Base-by-base conservation (phyloP, 2,113 vertebrate species). In the Anolis carolinensis region DNA sequence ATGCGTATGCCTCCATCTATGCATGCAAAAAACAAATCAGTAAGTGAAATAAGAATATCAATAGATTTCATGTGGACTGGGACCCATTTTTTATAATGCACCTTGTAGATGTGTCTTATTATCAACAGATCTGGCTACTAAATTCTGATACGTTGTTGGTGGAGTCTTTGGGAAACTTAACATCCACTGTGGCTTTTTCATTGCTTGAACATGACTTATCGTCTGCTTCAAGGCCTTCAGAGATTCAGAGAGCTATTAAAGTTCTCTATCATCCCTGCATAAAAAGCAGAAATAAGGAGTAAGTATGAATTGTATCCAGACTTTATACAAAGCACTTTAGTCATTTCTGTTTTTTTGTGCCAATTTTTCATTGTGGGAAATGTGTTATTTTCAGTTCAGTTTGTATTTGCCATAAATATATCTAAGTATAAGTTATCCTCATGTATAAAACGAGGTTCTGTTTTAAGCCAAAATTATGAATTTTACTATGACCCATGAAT, bases 71-170 rank as follows among this genome's bases (percentile, higher is more conserved):
- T 5, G 36, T 48, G 34, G 59, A n/a, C 9, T 63, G 18, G 59
- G 7, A 10, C 2, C 30, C 27, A 20, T 32, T 44, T 39, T 48
- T 48, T 63, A 14, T 74, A 6, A 68, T 11, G 21, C 32, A 50
- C 67, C 13, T 50, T 73, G 7, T 71, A 86, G 8, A 20, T 9
- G 70, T 87, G 50, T 91, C 21, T 74, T 25, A 30, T 93, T 25
- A 30, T 93, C 86, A 94, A 71, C 92, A 99, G 99, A 90, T 99
- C 34, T 99, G 99, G 98, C 95, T 99, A 90, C 95, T 99, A 95
- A 99, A 99, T 96, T 97, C 95, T 68, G 98, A 99, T 93, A 97
- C 98, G 34, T 90, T 99, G 92, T 93, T 97, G 77, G 96, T 97
- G 74, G 97, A 97, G 13, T 95, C 96, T 83, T 92, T 90, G 34